Conservation (phyloP, 2,888 invertebrate genomes). For the Zelleria hepariella region DNA sequence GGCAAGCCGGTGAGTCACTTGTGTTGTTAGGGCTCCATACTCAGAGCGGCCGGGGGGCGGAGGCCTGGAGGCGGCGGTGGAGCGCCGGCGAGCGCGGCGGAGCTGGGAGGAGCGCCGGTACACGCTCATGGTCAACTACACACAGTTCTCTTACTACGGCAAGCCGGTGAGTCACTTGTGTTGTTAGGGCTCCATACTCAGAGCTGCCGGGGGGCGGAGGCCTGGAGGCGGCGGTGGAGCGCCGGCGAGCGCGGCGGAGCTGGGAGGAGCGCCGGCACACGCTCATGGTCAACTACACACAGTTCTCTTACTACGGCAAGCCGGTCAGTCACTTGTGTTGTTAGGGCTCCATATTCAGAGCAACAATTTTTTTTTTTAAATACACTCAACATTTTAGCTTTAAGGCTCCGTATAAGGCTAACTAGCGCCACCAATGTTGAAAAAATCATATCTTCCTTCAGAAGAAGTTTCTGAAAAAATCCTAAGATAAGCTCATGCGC, state of each 20-base stretch:
- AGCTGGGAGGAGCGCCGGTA: constrained; percentile 89
- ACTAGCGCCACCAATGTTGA: too few species aligned
- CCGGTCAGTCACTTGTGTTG: too few species aligned
- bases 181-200: too few species aligned
- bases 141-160: constrained; percentile 90
- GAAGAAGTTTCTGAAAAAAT: too few species aligned
- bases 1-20: constrained; percentile 79
- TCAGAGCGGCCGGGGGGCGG: constrained; percentile 42
- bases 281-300: constrained; percentile 90
- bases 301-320: constrained; percentile 90
- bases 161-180: constrained; percentile 80
- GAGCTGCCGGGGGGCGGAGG: constrained; percentile 45
- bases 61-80: constrained; percentile 67
- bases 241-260: constrained; percentile 76
- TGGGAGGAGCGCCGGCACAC: constrained; percentile 90
- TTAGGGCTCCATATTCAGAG: too few species aligned
- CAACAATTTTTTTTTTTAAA: too few species aligned
- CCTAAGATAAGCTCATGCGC: too few species aligned
- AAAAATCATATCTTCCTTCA: too few species aligned
- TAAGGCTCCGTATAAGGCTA: too few species aligned
- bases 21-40: too few species aligned
- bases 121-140: constrained; percentile 90
- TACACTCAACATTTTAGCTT: too few species aligned
- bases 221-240: constrained; percentile 71
- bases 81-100: constrained; percentile 77